Evolutionary conservation across 1,140 invertebrate genomes (phyloP).

Genomic region (Stegodyphus dumicola): DNA sequence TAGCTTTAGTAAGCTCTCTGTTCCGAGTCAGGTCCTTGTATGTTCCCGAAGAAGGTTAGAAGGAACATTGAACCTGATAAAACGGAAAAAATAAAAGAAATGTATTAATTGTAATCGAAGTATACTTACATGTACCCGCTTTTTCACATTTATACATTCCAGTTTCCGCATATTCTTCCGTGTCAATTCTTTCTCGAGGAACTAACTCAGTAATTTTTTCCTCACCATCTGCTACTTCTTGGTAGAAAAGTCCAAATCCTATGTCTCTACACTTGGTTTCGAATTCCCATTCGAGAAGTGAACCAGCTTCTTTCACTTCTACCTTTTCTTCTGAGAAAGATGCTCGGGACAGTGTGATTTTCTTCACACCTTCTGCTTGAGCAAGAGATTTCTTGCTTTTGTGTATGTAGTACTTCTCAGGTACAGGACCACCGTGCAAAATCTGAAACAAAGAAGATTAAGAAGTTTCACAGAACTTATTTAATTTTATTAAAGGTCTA

Average conservation of each 20-base stretch:
- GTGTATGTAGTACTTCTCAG: neutral
- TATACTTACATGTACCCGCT: conserved; percentile 36
- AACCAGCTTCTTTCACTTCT: conserved; percentile 21
- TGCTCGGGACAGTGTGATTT: conserved; percentile 2
- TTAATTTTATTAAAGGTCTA: too few species aligned
- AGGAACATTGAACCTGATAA: too few species aligned
- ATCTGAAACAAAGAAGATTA: conserved; percentile 1
- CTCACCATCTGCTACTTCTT: conserved; percentile 15
- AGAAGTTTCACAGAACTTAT: too few species aligned
- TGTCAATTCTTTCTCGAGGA: conserved; percentile 14
- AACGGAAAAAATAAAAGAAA: neutral
- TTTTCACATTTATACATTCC: conserved; percentile 36
- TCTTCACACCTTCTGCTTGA: neutral
- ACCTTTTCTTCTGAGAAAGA: conserved; percentile 7
- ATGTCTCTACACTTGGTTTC: conserved; percentile 39
- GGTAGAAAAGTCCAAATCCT: conserved; percentile 24
- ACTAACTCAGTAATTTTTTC: conserved; percentile 23
- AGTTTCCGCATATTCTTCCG: conserved; percentile 29
- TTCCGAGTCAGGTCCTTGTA: too few species aligned
- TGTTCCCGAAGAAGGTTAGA: too few species aligned
- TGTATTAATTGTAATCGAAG: neutral
- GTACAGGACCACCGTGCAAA: neutral
- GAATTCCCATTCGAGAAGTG: conserved; percentile 46
- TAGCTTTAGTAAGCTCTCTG: too few species aligned
- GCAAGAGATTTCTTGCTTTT: conserved; percentile 3